Evolutionary conservation across 2,113 vertebrate genomes (phyloP), one percentile per base, ranked within the genome.

Genomic region (Clarias macrocephalus): DNA sequence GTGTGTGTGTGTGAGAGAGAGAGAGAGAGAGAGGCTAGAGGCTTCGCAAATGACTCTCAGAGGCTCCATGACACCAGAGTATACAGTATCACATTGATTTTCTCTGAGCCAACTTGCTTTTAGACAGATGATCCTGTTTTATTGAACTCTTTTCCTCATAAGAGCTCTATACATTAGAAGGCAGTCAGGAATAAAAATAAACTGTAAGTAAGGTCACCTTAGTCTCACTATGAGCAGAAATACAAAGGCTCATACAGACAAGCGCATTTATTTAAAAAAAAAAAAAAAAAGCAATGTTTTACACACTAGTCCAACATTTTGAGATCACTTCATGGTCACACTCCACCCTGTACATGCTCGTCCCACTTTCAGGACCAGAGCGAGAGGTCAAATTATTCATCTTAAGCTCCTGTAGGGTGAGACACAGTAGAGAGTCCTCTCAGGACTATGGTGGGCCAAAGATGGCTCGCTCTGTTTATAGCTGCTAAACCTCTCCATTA

Each of bases 391-490:
- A 94, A 93, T 89, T 92, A 98, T 99, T 97, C 96, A 98, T 99
- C 97, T 98, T 96, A 93, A 97, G 97, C 97, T 99, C 98, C 96
- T 95, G 94, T 96, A 97, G 96, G 4, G 88, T 93, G 95, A 93
- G 95, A 96, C 97, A 96, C 93, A 96, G 96, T 96, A 90, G 96
- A 94, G 94, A 96, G 94, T 95, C 59, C 95, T 95, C 95, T 96
- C 95, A 95, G 95, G 96, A 96, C 96, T 96, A 95, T 93, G 93
- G 91, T 89, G 92, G 93, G 95, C 94, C 91, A 92, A 96, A 95
- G 95, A 95, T 94, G 94, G 93, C 94, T 93, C 91, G 90, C 94
- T 93, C 85, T 97, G 96, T 98, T 98, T 98, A 97, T 92, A 96
- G 94, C 93, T 93, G 94, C 92, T 85, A 88, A 93, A 91, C 89